Percentiles rank a stretch among this genome's conserved stretches.
These are phyloP conservation scores for Polypterus senegalus DNA, from an alignment of 2,113 vertebrate species.

Conservation along the genomic window DNA sequence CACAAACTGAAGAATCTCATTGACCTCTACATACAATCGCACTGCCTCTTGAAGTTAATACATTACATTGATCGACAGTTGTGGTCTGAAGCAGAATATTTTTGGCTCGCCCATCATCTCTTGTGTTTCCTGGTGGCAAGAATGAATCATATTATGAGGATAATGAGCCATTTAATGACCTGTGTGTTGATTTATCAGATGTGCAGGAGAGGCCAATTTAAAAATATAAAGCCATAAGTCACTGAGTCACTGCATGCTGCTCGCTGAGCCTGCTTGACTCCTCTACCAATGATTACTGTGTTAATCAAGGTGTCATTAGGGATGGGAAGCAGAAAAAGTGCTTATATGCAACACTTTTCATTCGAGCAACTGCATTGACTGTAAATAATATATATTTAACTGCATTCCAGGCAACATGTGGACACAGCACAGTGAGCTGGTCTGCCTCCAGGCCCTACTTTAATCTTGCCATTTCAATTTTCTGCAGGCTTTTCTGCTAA, in stretches of 20 bases:
- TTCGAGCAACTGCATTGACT: slow-evolving; percentile 18
- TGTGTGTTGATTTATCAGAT: slow-evolving; percentile 66
- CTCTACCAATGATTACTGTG: slow-evolving; percentile 11
- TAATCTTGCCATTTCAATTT: slow-evolving; percentile 5
- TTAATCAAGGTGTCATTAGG: slow-evolving; percentile 28
- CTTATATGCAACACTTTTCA: slow-evolving; percentile 10
- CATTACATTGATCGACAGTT: slow-evolving; percentile 34
- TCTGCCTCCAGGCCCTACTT: slow-evolving; percentile 2
- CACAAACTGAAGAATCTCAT: slow-evolving; percentile 12
- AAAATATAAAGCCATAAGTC: slow-evolving; percentile 50
- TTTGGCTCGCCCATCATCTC: slow-evolving; percentile 26
- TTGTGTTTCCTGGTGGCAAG: slow-evolving; percentile 35
- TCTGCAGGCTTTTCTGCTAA: not conserved
- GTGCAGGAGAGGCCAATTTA: slow-evolving; percentile 46
- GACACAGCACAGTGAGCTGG: not conserved
- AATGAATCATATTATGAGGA: slow-evolving; percentile 58
- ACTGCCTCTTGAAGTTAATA: slow-evolving; percentile 30
- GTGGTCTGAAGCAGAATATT: slow-evolving; percentile 23
- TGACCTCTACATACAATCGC: slow-evolving; percentile 32
- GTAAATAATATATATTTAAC: slow-evolving; percentile 11
- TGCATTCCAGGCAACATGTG: slow-evolving; percentile 5
- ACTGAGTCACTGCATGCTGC: slow-evolving; percentile 20
- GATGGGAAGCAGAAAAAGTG: slow-evolving; percentile 18
- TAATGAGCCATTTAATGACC: slow-evolving; percentile 68
- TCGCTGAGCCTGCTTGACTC: slow-evolving; percentile 1